phyloP scores from a whole-genome alignment of 2,797 vertebrate genomes.

The Xenopus petersii region DNA sequence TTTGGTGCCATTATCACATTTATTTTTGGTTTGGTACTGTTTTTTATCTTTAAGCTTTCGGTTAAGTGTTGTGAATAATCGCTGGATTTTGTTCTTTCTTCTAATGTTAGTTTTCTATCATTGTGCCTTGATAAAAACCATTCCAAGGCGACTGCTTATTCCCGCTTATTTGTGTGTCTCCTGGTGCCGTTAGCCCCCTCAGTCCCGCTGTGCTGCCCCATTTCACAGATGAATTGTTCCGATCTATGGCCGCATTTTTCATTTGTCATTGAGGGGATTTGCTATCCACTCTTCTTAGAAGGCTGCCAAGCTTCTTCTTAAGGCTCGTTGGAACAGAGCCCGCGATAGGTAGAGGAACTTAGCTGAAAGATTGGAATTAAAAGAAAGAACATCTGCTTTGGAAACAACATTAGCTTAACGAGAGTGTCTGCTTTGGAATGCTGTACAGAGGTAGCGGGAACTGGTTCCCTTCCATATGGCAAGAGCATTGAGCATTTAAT shows the following conservation, averaged over 20 bases:
- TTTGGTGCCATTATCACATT: no score
- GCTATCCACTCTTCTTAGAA: background rate
- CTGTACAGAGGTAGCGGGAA: background rate
- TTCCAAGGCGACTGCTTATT: background rate
- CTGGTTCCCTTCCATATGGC: constrained; percentile 21
- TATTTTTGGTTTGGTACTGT: no score
- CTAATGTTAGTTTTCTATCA: background rate
- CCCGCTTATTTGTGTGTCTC: background rate
- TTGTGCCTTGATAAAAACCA: background rate
- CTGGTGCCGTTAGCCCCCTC: background rate
- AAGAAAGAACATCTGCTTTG: constrained; percentile 26
- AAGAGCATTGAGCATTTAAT: constrained; percentile 15
- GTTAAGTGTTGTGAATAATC: background rate
- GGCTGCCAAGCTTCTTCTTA: constrained; percentile 5
- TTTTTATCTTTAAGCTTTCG: no score
- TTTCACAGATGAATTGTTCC: background rate
- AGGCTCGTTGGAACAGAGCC: constrained; percentile 22
- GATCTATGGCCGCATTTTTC: background rate
- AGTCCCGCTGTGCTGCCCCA: background rate
- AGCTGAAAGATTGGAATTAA: constrained; percentile 9
- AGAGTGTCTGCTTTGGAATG: constrained; percentile 5
- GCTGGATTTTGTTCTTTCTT: background rate
- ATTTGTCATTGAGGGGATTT: background rate
- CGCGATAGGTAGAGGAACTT: constrained; percentile 17
- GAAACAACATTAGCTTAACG: constrained; percentile 37